phyloP scores from a whole-genome alignment of 92 coral and sea anemone species.

The Phenganax subtilis region DNA sequence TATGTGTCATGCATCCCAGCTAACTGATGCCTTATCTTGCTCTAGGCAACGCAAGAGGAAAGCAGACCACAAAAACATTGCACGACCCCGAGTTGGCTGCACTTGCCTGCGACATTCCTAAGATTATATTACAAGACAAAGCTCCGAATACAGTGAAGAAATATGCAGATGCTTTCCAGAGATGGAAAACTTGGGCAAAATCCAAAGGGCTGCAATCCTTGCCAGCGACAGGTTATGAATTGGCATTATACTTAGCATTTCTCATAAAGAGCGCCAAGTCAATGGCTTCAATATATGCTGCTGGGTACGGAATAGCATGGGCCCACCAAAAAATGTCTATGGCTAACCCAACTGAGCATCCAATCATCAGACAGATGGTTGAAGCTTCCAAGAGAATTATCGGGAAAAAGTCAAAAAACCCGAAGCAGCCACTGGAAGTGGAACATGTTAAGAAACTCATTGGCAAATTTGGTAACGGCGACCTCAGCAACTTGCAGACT shows the following conservation, averaged over 20 bases:
- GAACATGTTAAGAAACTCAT: constrained; percentile 8
- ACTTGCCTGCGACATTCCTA: constrained; percentile 13
- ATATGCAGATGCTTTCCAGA: constrained; percentile 12
- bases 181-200: constrained; percentile 36
- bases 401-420: background rate
- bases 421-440: constrained; percentile 24
- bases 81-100: constrained; percentile 20
- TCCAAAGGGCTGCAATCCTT: constrained; percentile 12
- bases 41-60: background rate
- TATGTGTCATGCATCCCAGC: background rate
- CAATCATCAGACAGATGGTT: constrained; percentile 15
- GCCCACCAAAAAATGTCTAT: constrained; percentile 7
- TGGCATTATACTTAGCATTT: background rate
- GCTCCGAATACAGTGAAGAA: constrained; percentile 26
- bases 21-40: background rate
- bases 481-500: constrained; percentile 22
- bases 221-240: constrained; percentile 32
- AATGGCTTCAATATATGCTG: constrained; percentile 14
- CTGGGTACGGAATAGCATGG: constrained; percentile 32
- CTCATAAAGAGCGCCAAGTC: constrained; percentile 21
- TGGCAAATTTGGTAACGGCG: constrained; percentile 1
- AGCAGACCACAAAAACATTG: background rate
- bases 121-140: constrained; percentile 27
- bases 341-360: constrained; percentile 22
- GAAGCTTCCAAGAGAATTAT: constrained; percentile 30